Conservation (phyloP, 2,888 invertebrate genomes). For the Aporophyla lueneburgensis region DNA sequence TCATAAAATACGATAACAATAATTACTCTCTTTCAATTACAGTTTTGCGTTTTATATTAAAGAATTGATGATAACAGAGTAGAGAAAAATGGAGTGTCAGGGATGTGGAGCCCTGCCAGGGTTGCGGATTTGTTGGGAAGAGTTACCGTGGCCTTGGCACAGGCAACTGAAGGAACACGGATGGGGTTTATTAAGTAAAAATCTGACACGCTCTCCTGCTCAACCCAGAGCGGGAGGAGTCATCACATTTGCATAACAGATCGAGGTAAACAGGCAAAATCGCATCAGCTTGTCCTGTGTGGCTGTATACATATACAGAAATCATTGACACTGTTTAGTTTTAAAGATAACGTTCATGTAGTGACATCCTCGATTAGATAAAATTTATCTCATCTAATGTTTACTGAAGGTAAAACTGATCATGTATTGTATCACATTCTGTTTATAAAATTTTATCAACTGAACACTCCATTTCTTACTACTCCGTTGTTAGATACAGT, state of each 20-base stretch:
- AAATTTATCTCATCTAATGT: not conserved
- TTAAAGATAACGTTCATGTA: not conserved
- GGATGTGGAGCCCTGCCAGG: too few relatives aligned
- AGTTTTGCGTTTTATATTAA: slow-evolving; percentile 32
- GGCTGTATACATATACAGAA: not conserved
- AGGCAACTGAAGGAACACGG: too few relatives aligned
- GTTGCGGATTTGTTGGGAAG: too few relatives aligned
- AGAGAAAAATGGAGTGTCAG: slow-evolving; percentile 34
- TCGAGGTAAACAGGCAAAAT: not conserved
- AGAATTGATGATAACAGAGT: slow-evolving; percentile 20
- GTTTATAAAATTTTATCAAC: not conserved
- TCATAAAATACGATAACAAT: slow-evolving; percentile 64
- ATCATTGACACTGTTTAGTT: not conserved
- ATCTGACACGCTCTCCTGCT: too few relatives aligned
- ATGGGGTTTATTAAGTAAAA: too few relatives aligned
- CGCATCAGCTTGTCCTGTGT: not conserved
- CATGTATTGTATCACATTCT: not conserved
- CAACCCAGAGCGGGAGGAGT: too few relatives aligned
- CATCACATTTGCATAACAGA: not conserved
- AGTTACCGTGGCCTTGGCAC: too few relatives aligned
- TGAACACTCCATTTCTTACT: slow-evolving; percentile 36
- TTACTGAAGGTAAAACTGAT: not conserved
- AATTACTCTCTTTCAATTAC: slow-evolving; percentile 62
- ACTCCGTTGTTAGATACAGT: slow-evolving; percentile 23
- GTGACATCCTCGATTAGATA: not conserved